A percentile compares a stretch with the other conserved stretches of the same genome.
Conservation (phyloP, 2,113 vertebrate genomes). For the Hippocampus zosterae region DNA sequence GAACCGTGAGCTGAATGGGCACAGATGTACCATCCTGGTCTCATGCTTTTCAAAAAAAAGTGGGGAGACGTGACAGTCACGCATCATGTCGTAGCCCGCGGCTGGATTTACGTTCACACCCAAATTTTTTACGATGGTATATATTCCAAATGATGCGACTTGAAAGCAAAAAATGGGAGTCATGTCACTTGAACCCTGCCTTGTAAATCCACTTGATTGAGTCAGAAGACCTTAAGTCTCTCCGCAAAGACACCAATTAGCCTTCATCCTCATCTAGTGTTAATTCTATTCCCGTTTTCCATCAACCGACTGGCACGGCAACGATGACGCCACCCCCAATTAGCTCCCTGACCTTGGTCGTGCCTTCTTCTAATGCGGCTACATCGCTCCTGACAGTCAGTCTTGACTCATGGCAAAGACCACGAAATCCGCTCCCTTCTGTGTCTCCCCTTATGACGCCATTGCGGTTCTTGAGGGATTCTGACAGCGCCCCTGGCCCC, state of each 20-base stretch:
- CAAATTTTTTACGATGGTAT: background rate
- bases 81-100: background rate
- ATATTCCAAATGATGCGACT: too few relatives aligned
- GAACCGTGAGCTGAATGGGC: too few relatives aligned
- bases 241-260: background rate
- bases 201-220: background rate
- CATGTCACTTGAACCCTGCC: background rate
- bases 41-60: too few relatives aligned
- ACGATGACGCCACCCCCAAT: constrained; percentile 7
- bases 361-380: constrained; percentile 17
- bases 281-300: constrained; percentile 25
- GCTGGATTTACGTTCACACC: background rate
- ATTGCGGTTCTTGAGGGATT: constrained; percentile 50
- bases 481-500: constrained; percentile 12
- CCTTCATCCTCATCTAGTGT: background rate
- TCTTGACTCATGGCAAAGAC: constrained; percentile 37
- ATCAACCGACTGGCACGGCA: constrained; percentile 23
- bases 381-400: constrained; percentile 19
- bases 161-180: background rate
- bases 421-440: constrained; percentile 21
- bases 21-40: too few relatives aligned
- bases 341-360: constrained; percentile 17
- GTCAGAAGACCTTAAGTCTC: background rate
- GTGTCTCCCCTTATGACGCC: constrained; percentile 33
- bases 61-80: too few relatives aligned